These are phyloP conservation scores for Leuciscus idus DNA, from an alignment of 2,113 vertebrate genomes.

Conservation along the genomic window DNA sequence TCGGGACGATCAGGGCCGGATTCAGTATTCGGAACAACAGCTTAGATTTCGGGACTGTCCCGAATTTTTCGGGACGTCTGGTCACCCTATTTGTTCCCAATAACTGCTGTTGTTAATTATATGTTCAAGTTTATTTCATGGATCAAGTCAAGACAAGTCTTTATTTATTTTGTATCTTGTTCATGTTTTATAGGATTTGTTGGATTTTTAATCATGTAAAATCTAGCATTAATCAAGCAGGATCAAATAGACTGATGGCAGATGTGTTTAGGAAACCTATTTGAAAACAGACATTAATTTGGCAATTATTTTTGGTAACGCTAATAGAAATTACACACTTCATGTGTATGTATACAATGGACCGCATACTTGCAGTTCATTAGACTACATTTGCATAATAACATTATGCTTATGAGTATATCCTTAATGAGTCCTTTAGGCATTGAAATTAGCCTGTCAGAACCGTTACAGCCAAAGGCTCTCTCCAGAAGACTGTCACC, in stretches of 20 bases:
- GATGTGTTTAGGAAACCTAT: background rate
- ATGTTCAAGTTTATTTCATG: too few relatives aligned
- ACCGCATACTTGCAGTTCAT: background rate
- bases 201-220: background rate
- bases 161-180: too few relatives aligned
- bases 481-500: slow-evolving; percentile 9
- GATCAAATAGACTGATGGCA: background rate
- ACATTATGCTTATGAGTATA: background rate
- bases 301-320: background rate
- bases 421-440: background rate
- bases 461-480: slow-evolving; percentile 25
- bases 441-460: background rate
- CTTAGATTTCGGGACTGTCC: too few relatives aligned
- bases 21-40: too few relatives aligned
- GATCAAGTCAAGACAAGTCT: too few relatives aligned
- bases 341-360: background rate
- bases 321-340: background rate
- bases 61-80: too few relatives aligned
- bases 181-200: background rate
- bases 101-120: too few relatives aligned
- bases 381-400: slow-evolving; percentile 52
- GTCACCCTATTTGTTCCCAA: background rate
- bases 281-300: background rate
- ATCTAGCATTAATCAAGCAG: background rate
- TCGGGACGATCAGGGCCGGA: too few relatives aligned